These are phyloP conservation scores for Archocentrus centrarchus DNA, from an alignment of 2,113 vertebrate species.

Conservation along the genomic window DNA sequence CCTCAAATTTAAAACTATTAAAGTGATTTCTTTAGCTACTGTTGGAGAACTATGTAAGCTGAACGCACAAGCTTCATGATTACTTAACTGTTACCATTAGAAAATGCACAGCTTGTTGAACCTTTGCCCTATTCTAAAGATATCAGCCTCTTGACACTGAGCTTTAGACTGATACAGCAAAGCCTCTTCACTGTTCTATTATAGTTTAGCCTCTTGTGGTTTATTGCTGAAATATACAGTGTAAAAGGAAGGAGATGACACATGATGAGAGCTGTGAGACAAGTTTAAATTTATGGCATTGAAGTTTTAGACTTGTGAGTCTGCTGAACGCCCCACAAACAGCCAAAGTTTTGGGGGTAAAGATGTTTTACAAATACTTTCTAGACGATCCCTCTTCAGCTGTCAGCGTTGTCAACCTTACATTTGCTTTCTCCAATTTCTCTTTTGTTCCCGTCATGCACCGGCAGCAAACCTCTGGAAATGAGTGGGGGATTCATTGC, in stretches of 20 bases:
- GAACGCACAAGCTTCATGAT: neutral
- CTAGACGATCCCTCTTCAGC: conserved; percentile 44
- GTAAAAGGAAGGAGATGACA: conserved; percentile 30
- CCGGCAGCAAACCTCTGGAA: conserved; percentile 51
- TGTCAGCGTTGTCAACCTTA: conserved; percentile 57
- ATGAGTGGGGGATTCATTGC: conserved; percentile 59
- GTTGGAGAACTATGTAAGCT: neutral
- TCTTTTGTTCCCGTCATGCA: conserved; percentile 62
- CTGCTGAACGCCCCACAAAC: conserved; percentile 5
- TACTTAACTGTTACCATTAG: conserved; percentile 8
- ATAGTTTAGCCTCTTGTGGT: conserved; percentile 17
- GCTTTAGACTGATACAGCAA: conserved; percentile 15
- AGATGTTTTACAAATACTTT: conserved; percentile 57
- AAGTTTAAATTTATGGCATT: conserved; percentile 26
- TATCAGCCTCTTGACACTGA: conserved; percentile 19
- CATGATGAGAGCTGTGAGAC: conserved; percentile 26
- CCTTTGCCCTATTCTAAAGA: conserved; percentile 28
- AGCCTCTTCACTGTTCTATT: conserved; percentile 26
- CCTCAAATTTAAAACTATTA: neutral
- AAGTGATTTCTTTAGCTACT: neutral
- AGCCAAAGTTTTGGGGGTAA: conserved; percentile 44
- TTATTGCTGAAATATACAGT: conserved; percentile 22
- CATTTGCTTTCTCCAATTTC: conserved; percentile 56
- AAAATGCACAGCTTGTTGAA: conserved; percentile 22
- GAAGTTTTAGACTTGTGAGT: conserved; percentile 27